Evolutionary conservation across 2,113 vertebrate species (phyloP).

Genomic region (Manacus vitellinus): DNA sequence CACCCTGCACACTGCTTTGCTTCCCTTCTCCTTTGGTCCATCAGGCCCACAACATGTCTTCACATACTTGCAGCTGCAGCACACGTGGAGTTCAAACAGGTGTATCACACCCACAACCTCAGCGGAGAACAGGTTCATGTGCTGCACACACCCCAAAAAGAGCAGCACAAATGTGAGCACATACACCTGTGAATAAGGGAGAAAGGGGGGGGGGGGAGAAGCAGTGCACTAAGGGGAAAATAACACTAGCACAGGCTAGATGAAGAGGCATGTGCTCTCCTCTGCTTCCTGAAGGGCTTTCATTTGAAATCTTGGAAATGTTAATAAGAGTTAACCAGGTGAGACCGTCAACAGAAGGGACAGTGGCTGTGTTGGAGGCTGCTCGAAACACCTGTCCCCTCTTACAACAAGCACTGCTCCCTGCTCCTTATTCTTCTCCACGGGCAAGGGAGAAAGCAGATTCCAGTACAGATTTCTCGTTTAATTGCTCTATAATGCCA

Average conservation of each 20-base stretch:
- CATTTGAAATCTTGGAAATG: constrained; percentile 32
- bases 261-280: not conserved
- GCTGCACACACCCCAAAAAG: fast-evolving
- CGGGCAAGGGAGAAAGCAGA: not conserved
- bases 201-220: fast-evolving
- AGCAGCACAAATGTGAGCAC: too few species aligned
- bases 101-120: too few species aligned
- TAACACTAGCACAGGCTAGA: not conserved
- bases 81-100: not conserved
- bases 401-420: not conserved
- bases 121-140: too few species aligned
- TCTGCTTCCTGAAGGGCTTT: not conserved
- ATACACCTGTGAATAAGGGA: not conserved
- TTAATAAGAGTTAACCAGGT: constrained; percentile 64
- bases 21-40: not conserved
- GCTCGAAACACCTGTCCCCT: constrained; percentile 34
- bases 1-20: fast-evolving
- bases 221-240: not conserved
- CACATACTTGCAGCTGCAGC: fast-evolving
- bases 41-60: not conserved
- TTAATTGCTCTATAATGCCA: constrained; percentile 71
- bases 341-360: constrained; percentile 55
- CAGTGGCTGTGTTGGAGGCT: constrained; percentile 9
- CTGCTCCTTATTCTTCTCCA: not conserved
- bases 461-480: not conserved